Conservation (phyloP, 1,140 invertebrate species). For the Lineus longissimus region DNA sequence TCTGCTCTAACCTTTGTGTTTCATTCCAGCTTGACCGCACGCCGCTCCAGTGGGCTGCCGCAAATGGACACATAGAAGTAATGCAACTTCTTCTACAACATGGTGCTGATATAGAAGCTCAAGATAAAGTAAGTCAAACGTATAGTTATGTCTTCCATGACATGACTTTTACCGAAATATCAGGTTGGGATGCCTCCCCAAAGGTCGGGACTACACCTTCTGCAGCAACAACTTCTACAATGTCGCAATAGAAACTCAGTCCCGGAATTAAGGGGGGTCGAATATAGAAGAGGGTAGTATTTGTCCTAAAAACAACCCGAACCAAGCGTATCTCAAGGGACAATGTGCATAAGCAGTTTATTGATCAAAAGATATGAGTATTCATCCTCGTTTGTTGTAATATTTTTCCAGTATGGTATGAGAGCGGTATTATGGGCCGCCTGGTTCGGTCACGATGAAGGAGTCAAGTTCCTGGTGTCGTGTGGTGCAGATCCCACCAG, state of each 20-base stretch:
- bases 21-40: conserved; percentile 43
- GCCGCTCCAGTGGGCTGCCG: conserved; percentile 47
- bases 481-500: conserved; percentile 70
- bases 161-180: too few relatives aligned
- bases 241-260: too few relatives aligned
- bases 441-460: conserved; percentile 73
- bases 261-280: too few relatives aligned
- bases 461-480: conserved; percentile 69
- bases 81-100: conserved; percentile 38
- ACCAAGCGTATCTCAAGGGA: too few relatives aligned
- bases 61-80: conserved; percentile 42
- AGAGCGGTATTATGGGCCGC: conserved; percentile 75
- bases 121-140: conserved; percentile 40
- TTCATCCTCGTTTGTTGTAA: neutral
- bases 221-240: too few relatives aligned
- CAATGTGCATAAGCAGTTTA: too few relatives aligned
- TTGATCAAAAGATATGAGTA: too few relatives aligned
- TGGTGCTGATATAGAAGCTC: conserved; percentile 42
- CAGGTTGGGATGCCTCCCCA: too few relatives aligned
- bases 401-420: conserved; percentile 70
- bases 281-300: too few relatives aligned
- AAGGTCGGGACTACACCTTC: too few relatives aligned
- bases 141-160: neutral
- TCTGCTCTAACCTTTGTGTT: neutral
- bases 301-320: too few relatives aligned